Evolutionary conservation across 1,140 invertebrate species (phyloP).

Genomic region (Mesaphorura yosii): DNA sequence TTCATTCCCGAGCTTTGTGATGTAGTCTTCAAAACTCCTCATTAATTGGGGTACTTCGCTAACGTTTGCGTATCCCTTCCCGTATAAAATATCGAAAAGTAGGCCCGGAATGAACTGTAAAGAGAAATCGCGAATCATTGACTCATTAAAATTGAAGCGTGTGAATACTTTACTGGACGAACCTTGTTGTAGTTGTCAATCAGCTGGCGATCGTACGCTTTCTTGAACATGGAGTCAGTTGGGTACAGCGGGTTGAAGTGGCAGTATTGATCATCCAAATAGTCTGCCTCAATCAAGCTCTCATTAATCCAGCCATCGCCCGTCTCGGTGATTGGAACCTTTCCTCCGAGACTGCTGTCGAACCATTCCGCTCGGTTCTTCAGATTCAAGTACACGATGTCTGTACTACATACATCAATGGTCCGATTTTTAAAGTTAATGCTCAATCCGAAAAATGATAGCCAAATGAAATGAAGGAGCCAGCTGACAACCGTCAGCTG

Average conservation of each 20-base stretch:
- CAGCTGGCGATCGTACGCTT: background rate
- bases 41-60: slow-evolving; percentile 3
- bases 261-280: slow-evolving; percentile 6
- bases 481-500: no score
- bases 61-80: background rate
- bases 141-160: background rate
- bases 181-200: slow-evolving; percentile 3
- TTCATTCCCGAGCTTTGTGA: slow-evolving; percentile 56
- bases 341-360: background rate
- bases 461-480: no score
- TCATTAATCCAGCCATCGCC: background rate
- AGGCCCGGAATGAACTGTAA: background rate
- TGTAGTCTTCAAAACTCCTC: slow-evolving; percentile 5
- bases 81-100: background rate
- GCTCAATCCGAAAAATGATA: background rate
- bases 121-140: background rate
- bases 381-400: slow-evolving; percentile 1
- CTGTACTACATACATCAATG: slow-evolving; percentile 3
- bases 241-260: background rate
- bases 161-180: background rate
- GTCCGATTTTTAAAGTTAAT: background rate
- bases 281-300: slow-evolving; percentile 4
- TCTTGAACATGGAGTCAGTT: background rate
- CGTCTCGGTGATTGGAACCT: slow-evolving; percentile 1
- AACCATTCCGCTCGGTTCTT: background rate